Conservation (phyloP, 1,140 invertebrate species). For the Elysia chlorotica region DNA sequence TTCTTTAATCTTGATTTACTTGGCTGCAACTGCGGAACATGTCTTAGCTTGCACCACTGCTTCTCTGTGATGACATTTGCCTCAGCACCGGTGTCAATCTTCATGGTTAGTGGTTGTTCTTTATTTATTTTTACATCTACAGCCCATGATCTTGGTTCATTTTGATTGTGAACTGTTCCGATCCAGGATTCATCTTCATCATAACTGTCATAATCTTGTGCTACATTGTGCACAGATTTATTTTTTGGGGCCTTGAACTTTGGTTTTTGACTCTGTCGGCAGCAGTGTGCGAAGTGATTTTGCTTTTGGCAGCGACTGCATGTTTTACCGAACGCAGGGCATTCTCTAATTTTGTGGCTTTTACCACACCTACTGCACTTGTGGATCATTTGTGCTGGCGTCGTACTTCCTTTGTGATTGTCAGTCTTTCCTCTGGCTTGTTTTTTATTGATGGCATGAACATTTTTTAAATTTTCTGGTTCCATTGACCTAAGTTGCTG, state of each 20-base stretch:
- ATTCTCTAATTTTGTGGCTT: background rate
- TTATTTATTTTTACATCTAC: background rate
- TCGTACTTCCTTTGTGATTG: no score
- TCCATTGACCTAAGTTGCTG: background rate
- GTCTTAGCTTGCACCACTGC: background rate
- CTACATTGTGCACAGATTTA: no score
- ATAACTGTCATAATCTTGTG: background rate
- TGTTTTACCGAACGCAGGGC: slow-evolving; percentile 9
- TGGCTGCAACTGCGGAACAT: background rate
- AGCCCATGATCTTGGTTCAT: background rate
- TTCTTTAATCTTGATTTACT: background rate
- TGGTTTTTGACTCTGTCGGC: background rate
- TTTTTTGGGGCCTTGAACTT: no score
- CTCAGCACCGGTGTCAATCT: slow-evolving; percentile 14
- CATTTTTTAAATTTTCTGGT: background rate
- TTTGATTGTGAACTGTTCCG: background rate
- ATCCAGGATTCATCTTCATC: background rate
- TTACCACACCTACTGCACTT: background rate
- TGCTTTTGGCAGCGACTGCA: background rate
- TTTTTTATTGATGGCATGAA: background rate
- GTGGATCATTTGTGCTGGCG: background rate
- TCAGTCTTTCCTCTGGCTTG: background rate
- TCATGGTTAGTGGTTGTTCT: background rate
- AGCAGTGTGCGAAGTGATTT: slow-evolving; percentile 7
- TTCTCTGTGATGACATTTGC: background rate